phyloP scores from a whole-genome alignment of 2,888 invertebrate species.

The Crocallis elinguaria region DNA sequence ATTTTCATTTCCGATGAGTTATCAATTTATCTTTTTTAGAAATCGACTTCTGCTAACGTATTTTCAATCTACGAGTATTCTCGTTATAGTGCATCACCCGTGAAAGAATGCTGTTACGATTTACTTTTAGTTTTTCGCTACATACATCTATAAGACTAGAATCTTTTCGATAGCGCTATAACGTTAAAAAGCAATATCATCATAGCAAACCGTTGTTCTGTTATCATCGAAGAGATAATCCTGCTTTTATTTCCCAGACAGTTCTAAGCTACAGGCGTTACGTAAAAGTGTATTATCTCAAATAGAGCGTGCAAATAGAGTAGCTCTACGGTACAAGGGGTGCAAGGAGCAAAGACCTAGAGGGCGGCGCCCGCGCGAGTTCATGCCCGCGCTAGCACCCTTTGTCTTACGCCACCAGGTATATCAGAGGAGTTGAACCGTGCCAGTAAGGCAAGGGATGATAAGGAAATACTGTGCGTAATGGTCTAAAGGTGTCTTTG shows the following conservation, averaged over 20 bases:
- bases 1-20: constrained; percentile 22
- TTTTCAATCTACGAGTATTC: not conserved
- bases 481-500: not conserved
- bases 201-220: constrained; percentile 7
- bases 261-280: constrained; percentile 63
- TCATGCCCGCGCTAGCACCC: constrained; percentile 66
- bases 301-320: constrained; percentile 54
- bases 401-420: constrained; percentile 59
- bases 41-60: not conserved
- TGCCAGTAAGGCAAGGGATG: constrained; percentile 55
- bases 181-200: constrained; percentile 25
- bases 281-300: constrained; percentile 67
- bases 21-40: constrained; percentile 3
- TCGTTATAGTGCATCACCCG: not conserved
- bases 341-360: constrained; percentile 66
- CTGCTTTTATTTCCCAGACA: constrained; percentile 52
- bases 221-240: constrained; percentile 27
- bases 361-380: constrained; percentile 63
- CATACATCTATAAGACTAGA: not conserved
- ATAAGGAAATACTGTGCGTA: not conserved
- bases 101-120: too few relatives aligned
- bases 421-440: constrained; percentile 49
- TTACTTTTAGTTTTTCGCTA: not conserved
- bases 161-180: constrained; percentile 13
- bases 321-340: constrained; percentile 40